phyloP scores from a whole-genome alignment of 2,113 vertebrate species.

The Malurus melanocephalus region DNA sequence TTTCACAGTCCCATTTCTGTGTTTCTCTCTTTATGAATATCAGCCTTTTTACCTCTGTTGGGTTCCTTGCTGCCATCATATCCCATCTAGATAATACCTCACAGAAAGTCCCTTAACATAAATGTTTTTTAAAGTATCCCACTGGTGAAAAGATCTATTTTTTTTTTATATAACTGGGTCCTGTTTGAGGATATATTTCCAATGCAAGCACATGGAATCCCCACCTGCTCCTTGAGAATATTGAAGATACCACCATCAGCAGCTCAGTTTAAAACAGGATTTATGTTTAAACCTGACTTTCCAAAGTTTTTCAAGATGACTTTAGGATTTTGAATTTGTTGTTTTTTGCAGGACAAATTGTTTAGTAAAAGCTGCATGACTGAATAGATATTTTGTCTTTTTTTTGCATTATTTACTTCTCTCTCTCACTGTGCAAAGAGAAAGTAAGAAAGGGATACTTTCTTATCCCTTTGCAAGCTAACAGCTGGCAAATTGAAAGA shows the following conservation, averaged over 20 bases:
- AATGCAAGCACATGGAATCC: neutral
- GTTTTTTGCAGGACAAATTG: neutral
- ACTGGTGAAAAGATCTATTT: too few species aligned
- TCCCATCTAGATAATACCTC: neutral
- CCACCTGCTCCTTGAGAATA: neutral
- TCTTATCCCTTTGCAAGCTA: too few species aligned
- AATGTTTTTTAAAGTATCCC: neutral
- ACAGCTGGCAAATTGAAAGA: neutral
- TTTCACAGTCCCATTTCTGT: neutral
- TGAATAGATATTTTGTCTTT: neutral
- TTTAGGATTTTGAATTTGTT: neutral
- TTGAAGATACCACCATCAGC: neutral
- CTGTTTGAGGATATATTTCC: neutral
- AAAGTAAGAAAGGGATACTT: too few species aligned
- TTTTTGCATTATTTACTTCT: neutral
- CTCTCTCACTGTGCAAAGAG: neutral
- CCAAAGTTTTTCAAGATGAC: neutral
- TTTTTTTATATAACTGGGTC: neutral
- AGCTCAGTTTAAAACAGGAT: neutral
- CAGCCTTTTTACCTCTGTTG: neutral
- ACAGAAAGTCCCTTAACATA: neutral
- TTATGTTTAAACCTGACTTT: rapidly evolving
- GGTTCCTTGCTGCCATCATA: neutral
- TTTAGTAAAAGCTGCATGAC: neutral
- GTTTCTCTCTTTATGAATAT: neutral